These are phyloP conservation scores for Heloderma charlesbogerti DNA, from an alignment of 2,113 vertebrate species.

Conservation along the genomic window DNA sequence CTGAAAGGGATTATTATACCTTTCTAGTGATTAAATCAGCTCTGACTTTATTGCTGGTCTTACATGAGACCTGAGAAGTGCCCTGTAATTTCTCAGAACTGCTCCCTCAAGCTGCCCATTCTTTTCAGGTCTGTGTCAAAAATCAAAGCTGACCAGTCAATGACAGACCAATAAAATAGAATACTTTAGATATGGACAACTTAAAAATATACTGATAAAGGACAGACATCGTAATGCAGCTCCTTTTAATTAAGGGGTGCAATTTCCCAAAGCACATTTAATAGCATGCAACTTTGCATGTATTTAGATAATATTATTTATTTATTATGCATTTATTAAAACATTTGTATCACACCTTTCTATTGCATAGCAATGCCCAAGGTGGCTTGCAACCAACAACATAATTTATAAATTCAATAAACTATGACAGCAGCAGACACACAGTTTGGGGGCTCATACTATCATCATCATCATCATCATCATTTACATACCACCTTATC, in stretches of 20 bases:
- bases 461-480: too few species aligned
- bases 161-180: conserved; percentile 39
- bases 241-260: background rate
- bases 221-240: background rate
- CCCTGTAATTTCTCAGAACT: conserved; percentile 52
- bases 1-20: background rate
- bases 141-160: conserved; percentile 15
- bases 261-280: background rate
- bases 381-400: background rate
- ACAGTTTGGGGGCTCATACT: background rate
- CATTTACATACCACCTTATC: too few species aligned
- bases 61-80: conserved; percentile 28
- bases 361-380: background rate
- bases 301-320: background rate
- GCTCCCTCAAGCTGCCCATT: background rate
- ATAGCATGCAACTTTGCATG: background rate
- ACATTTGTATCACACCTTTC: background rate
- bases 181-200: background rate
- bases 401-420: background rate
- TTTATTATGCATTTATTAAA: background rate
- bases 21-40: conserved; percentile 27
- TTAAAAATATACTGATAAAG: background rate
- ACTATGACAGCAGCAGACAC: background rate
- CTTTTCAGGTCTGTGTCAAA: background rate
- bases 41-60: conserved; percentile 15